Conservation (phyloP, 2,113 vertebrate genomes). For the Petroica traversi region DNA sequence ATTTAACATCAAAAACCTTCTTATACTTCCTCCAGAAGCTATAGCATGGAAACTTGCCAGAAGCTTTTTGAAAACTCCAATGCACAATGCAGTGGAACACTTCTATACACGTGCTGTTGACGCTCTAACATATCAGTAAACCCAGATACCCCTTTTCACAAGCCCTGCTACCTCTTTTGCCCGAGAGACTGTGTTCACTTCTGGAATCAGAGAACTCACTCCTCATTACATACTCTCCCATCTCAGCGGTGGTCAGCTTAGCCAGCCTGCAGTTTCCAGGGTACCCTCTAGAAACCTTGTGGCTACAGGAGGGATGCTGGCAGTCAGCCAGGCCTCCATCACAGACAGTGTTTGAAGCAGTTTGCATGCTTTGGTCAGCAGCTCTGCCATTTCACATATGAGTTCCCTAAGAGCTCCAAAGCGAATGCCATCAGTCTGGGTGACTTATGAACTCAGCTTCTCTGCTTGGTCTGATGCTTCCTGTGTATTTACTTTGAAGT, state of each 20-base stretch:
- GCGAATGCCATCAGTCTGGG: not conserved
- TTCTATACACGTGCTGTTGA: rapidly evolving
- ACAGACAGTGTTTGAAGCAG: not conserved
- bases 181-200: not conserved
- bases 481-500: conserved; percentile 26
- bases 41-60: not conserved
- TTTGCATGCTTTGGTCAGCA: not conserved
- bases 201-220: not conserved
- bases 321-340: not conserved
- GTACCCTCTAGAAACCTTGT: not conserved
- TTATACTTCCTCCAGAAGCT: not conserved
- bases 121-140: not conserved
- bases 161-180: not conserved
- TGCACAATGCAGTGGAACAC: not conserved
- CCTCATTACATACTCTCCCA: not conserved
- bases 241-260: not conserved
- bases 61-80: not conserved
- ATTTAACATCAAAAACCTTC: not conserved
- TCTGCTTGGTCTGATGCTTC: conserved; percentile 18
- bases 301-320: not conserved
- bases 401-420: not conserved
- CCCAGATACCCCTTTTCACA: not conserved
- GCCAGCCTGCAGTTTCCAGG: not conserved
- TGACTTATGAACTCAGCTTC: conserved; percentile 28
- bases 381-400: conserved; percentile 28